A percentile compares a stretch with the other conserved stretches of the same genome.
Evolutionary conservation across 2,113 vertebrate genomes (phyloP).

Genomic region (Corvus cornix): DNA sequence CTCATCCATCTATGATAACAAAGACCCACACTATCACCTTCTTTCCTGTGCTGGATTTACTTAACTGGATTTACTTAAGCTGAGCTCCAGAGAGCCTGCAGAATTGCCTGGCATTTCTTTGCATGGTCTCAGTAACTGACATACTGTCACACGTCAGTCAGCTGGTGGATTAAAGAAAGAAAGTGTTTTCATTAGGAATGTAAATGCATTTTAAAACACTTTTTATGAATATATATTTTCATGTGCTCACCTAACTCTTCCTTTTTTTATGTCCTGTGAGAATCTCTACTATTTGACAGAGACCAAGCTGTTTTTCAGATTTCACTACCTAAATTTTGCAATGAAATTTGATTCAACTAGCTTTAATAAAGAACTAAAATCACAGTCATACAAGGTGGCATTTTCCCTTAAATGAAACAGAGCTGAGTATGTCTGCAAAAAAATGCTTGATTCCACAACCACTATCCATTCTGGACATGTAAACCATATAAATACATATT

Average conservation of each 20-base stretch:
- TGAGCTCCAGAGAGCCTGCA: background rate
- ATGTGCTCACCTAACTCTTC: background rate
- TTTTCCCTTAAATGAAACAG: background rate
- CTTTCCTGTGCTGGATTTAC: conserved; percentile 10
- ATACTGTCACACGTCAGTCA: background rate
- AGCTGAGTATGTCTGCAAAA: background rate
- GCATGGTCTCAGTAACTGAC: background rate
- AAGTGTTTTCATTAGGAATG: background rate
- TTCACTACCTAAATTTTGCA: background rate
- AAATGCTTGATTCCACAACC: background rate
- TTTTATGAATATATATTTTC: background rate
- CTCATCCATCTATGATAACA: background rate
- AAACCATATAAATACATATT: background rate
- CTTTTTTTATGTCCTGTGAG: background rate
- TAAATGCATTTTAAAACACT: conserved; percentile 17
- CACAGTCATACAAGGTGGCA: background rate
- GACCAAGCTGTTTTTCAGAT: background rate
- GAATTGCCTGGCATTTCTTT: background rate
- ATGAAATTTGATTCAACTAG: background rate
- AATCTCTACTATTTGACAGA: background rate
- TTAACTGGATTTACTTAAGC: conserved; percentile 42
- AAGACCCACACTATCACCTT: background rate
- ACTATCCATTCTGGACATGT: background rate
- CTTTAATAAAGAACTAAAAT: background rate
- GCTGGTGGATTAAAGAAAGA: background rate